Percentiles rank a stretch among this genome's conserved stretches.
Conservation (phyloP, 2,888 invertebrate species). For the Sialis fuliginosa region DNA sequence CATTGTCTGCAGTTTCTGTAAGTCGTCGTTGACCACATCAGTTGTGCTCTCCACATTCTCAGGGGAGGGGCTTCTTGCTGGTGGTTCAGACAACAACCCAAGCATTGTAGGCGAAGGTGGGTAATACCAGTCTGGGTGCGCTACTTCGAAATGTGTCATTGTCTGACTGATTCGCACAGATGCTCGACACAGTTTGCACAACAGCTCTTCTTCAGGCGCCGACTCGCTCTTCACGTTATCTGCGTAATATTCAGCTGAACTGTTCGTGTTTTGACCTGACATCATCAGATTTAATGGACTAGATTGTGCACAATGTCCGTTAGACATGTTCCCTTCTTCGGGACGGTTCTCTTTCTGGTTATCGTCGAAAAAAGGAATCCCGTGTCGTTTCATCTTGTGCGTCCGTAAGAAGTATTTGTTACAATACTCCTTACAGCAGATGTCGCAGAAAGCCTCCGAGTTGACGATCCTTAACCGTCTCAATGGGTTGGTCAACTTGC, state of each 20-base stretch:
- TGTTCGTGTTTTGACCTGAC: constrained; percentile 35
- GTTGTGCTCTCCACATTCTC: constrained; percentile 22
- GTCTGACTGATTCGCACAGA: constrained; percentile 23
- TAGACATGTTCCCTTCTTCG: constrained; percentile 16
- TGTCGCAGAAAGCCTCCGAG: constrained; percentile 83
- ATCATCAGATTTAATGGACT: constrained; percentile 66
- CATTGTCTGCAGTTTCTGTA: constrained; percentile 81
- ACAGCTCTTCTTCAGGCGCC: constrained; percentile 25
- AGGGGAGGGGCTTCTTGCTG: background rate
- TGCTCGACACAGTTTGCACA: constrained; percentile 31
- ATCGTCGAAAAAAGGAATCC: constrained; percentile 49
- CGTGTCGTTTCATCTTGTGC: constrained; percentile 88
- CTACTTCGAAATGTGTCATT: constrained; percentile 6
- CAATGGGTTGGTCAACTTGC: constrained; percentile 56
- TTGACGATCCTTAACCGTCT: constrained; percentile 64
- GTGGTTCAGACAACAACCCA: background rate
- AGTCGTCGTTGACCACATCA: constrained; percentile 61
- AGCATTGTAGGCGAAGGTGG: background rate
- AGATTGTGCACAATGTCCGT: constrained; percentile 37
- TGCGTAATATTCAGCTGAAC: constrained; percentile 29
- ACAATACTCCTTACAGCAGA: constrained; percentile 84
- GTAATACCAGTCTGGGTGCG: constrained; percentile 1
- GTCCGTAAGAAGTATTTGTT: constrained; percentile 84
- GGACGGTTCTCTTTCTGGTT: constrained; percentile 23
- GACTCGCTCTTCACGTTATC: constrained; percentile 19